Base-by-base conservation (phyloP, 1,140 invertebrate genomes). In the Ips typographus region DNA sequence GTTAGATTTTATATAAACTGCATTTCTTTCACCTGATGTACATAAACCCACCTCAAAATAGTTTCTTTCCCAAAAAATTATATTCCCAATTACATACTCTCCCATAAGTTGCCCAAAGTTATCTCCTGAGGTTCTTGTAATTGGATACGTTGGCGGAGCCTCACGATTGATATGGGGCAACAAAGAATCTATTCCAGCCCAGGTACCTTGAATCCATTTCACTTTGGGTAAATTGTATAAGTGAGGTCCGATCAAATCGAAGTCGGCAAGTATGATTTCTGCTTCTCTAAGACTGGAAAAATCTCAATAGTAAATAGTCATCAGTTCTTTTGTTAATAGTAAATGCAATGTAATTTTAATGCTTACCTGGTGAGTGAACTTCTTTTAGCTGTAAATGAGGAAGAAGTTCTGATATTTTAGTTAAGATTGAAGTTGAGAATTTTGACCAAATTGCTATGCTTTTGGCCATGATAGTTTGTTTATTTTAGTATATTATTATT, bases 71-170 rank as follows among this genome's bases (percentile, higher is more conserved):
- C 80, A 77, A 55, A 81, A 82, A 2, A 85, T 79, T 58, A 87
- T 85, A 40, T 84, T 79, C n/a, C 82, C 79, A 43, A 87, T 71
- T 2, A 85, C 82, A 75, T 85, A 86, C 75, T 87, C 85, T 0
- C 80, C 81, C 83, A 87, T 87, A n/a, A 82, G 75, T 42, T 77
- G 56, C 1, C 84, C 83, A 74, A 85, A 85, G 39, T 76, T 70
- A 37, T 79, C 75, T n/a, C 80, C 81, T 6, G 80, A 82, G 65
- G 81, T 82, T 68, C 84, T 77, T 38, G 83, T 83, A 53, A 85
- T 73, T 7, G 71, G 43, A 71, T 59, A 71, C 40, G 47, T 65
- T 47, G 69, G 70, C 36, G 60, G 62, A 42, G 74, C 75, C 42
- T 76, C 72, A 43, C 73, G 56, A 53, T 73, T 68, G 37, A 81